Conservation (phyloP, 2,113 vertebrate genomes). For the Dasyornis broadbenti region DNA sequence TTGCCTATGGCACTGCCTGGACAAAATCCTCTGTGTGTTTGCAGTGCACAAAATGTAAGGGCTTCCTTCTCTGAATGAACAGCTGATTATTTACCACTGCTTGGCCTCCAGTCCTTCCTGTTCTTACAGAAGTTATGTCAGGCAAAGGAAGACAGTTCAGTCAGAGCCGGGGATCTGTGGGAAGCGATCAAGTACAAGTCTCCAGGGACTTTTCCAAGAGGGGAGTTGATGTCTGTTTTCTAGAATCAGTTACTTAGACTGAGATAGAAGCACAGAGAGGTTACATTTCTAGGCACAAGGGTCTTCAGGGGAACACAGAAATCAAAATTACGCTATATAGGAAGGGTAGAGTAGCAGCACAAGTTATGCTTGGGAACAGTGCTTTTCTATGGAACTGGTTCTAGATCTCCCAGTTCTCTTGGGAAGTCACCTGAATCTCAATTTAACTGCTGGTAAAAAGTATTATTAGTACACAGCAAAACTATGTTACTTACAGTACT, state of each 20-base stretch:
- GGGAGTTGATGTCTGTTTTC: background rate
- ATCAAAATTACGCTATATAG: background rate
- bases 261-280: background rate
- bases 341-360: background rate
- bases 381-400: background rate
- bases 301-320: background rate
- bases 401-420: background rate
- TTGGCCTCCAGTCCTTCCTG: background rate
- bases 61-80: background rate
- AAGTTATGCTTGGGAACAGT: background rate
- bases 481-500: background rate
- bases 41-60: background rate
- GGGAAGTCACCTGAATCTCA: background rate
- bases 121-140: background rate
- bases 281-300: background rate
- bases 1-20: background rate
- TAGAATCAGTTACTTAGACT: background rate
- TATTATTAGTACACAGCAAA: background rate
- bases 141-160: background rate
- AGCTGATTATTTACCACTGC: background rate
- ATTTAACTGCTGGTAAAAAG: background rate
- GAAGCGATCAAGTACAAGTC: background rate
- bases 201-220: background rate
- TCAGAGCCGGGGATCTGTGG: background rate
- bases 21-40: background rate